Conservation (phyloP, 2,888 invertebrate genomes). For the Habrosyne pyritoides region DNA sequence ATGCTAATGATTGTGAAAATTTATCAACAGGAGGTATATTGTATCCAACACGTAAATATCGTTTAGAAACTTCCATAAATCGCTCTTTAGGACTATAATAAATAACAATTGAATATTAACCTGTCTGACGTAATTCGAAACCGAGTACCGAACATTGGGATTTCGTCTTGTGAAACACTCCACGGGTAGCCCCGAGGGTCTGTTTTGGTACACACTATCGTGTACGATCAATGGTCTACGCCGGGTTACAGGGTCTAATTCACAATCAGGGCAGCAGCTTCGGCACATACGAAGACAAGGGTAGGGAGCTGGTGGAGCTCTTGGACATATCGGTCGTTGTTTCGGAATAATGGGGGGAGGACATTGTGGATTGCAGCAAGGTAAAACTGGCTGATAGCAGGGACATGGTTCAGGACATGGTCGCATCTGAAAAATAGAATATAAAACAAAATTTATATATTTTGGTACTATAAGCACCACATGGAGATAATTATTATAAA, state of each 20-base stretch:
- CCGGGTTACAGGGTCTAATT: slow-evolving; percentile 82
- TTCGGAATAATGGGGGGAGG: slow-evolving; percentile 80
- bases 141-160: slow-evolving; percentile 62
- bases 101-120: slow-evolving; percentile 35
- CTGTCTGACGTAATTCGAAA: slow-evolving; percentile 62
- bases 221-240: slow-evolving; percentile 83
- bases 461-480: slow-evolving; percentile 8
- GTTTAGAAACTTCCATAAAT: too few relatives aligned
- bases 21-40: too few relatives aligned
- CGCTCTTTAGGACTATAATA: too few relatives aligned
- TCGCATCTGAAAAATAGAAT: slow-evolving; percentile 59
- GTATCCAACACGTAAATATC: too few relatives aligned
- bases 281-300: slow-evolving; percentile 78
- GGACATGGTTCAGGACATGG: slow-evolving; percentile 71
- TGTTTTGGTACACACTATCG: slow-evolving; percentile 75
- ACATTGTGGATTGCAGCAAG: slow-evolving; percentile 77
- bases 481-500: neutral
- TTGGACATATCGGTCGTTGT: slow-evolving; percentile 74
- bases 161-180: slow-evolving; percentile 52
- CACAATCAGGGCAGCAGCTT: slow-evolving; percentile 70
- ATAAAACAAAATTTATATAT: slow-evolving; percentile 8
- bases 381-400: slow-evolving; percentile 72
- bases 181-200: slow-evolving; percentile 57
- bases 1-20: too few relatives aligned
- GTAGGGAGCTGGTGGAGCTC: slow-evolving; percentile 68